Evolutionary conservation across 2,113 vertebrate genomes (phyloP), one percentile per base, ranked within the genome.

Genomic region (Rhabdornis inornatus): DNA sequence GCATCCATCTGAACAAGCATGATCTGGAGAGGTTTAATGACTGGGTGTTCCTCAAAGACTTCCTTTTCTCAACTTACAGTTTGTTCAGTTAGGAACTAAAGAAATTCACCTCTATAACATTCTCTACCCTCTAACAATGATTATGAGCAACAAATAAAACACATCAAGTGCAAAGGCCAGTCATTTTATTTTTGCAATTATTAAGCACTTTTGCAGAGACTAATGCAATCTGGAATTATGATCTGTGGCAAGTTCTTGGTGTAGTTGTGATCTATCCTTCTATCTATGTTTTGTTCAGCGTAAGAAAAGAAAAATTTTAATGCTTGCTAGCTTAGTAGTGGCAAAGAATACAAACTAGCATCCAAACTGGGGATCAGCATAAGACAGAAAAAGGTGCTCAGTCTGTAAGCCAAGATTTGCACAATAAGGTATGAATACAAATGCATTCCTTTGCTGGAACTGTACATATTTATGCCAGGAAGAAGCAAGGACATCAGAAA

Each of bases 171-270:
- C 39, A 83, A 83, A 88, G 49, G 23, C 16, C 42, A 47, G 33
- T 15, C 1, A 13, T 70, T 83, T 88, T 77, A 49, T 71, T 91
- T 95, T 44, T 66, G 16, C 33, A 74, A 77, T 83, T 70, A 63
- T 60, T 86, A 94, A 78, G 42, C 33, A 28, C 44, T 92, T 94
- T 55, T 74, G 81, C 30, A 86, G 92, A 83, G 68, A 37, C 68
- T 88, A 83, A 89, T 65, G 52, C 49, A 92, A 92, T 83, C 27
- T 93, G 56, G 80, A 95, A 68, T 92, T 78, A 90, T 44, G 39
- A 68, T 69, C 66, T 83, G 37, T 86, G 50, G 75, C 75, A 25
- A 72, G 20, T 75, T 83, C 76, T 87, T 89, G 37, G 92, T 81
- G 75, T 59, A 89, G 76, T 71, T 90, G 64, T 59, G 56, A 84